These are phyloP conservation scores for Arrhopalites spinosus DNA, from an alignment of 2,888 invertebrate species.

Conservation along the genomic window DNA sequence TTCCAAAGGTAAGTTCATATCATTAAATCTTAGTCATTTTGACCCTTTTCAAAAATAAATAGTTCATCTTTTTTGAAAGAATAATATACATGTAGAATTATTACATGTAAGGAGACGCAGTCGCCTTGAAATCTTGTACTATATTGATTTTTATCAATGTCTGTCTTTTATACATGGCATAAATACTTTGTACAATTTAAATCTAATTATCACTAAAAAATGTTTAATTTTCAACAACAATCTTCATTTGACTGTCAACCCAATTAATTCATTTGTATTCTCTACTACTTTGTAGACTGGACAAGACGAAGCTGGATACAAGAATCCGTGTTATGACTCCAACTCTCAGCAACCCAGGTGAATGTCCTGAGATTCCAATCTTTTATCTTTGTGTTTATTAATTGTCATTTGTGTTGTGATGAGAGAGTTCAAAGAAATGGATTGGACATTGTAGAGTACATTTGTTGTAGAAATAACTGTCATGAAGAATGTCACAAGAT, in stretches of 20 bases:
- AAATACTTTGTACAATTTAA: no score
- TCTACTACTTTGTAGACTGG: constrained; percentile 15
- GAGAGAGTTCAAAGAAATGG: no score
- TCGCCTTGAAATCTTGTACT: constrained; percentile 26
- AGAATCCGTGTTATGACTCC: constrained; percentile 53
- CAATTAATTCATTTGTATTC: background rate
- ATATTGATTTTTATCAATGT: constrained; percentile 33
- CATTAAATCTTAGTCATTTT: background rate
- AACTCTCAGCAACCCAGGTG: constrained; percentile 39
- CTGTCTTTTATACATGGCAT: background rate
- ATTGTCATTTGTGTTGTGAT: no score
- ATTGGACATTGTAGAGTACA: no score
- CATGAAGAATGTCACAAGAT: no score
- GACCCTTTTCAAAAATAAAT: background rate
- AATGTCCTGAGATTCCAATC: no score
- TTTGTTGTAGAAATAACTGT: no score
- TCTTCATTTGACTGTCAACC: background rate
- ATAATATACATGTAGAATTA: background rate
- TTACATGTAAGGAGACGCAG: constrained; percentile 15
- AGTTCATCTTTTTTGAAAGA: background rate
- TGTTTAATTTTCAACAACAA: background rate
- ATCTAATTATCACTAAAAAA: background rate
- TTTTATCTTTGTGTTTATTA: no score
- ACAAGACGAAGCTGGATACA: constrained; percentile 29
- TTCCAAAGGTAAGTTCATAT: constrained; percentile 73